Evolutionary conservation across 1,140 invertebrate species (phyloP).

Genomic region (Mylabris phalerata): DNA sequence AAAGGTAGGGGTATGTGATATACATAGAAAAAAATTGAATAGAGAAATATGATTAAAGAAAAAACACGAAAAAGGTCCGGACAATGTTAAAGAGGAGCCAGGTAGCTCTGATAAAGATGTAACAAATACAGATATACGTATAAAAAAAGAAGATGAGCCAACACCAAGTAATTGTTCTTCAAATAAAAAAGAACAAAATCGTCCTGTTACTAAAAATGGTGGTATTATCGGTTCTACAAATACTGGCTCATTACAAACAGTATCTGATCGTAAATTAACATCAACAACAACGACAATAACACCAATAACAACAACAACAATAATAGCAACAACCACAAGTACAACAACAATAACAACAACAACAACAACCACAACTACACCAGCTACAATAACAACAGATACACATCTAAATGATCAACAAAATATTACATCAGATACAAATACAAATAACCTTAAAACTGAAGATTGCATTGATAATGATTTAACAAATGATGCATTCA

Average conservation of each 20-base stretch:
- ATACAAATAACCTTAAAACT: slow-evolving; percentile 12
- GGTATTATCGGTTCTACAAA: slow-evolving; percentile 41
- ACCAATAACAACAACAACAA: no score
- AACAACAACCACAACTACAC: no score
- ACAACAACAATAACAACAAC: no score
- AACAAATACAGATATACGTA: slow-evolving; percentile 33
- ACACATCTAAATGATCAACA: neutral
- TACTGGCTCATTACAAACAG: slow-evolving; percentile 37
- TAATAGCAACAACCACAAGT: no score
- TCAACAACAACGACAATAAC: no score
- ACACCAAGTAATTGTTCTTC: slow-evolving; percentile 26
- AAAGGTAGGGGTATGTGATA: slow-evolving; percentile 35
- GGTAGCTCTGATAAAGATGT: slow-evolving; percentile 39
- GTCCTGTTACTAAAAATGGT: slow-evolving; percentile 39
- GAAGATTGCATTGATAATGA: slow-evolving; percentile 26
- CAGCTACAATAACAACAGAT: no score
- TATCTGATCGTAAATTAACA: no score
- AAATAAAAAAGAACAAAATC: slow-evolving; percentile 33
- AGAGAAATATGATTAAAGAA: slow-evolving; percentile 42
- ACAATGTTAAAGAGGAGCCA: slow-evolving; percentile 40
- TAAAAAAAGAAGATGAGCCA: slow-evolving; percentile 41
- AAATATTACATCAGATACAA: slow-evolving; percentile 2
- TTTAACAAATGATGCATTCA: slow-evolving; percentile 27
- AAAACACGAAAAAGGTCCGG: slow-evolving; percentile 42
- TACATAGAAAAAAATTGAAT: neutral